These are phyloP conservation scores for cat (Felis catus) DNA, from an alignment of 2,113 vertebrate genomes.

Conservation along the genomic window F.catus_Fca126_mat1.0 CM031427.1:26935501-26936000, in stretches of 20 bases:
- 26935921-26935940: background rate
- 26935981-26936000: background rate
- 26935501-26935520: background rate
- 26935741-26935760: background rate
- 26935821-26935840: background rate
- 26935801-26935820: background rate
- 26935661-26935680: background rate
- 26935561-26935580: background rate
- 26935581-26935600: background rate
- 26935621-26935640: background rate
- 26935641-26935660: background rate
- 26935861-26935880: background rate
- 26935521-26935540: background rate
- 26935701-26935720: background rate
- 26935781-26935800: background rate
- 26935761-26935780: background rate
- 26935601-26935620: background rate
- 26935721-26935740: background rate
- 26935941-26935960: background rate
- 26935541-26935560: background rate
- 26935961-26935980: background rate
- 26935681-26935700: background rate
- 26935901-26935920: background rate
- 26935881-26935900: background rate
- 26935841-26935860: background rate